Evolutionary conservation across 2,797 vertebrate species (phyloP), one percentile per base, ranked within the genome.

Genomic region (Valencia hispanica): DNA sequence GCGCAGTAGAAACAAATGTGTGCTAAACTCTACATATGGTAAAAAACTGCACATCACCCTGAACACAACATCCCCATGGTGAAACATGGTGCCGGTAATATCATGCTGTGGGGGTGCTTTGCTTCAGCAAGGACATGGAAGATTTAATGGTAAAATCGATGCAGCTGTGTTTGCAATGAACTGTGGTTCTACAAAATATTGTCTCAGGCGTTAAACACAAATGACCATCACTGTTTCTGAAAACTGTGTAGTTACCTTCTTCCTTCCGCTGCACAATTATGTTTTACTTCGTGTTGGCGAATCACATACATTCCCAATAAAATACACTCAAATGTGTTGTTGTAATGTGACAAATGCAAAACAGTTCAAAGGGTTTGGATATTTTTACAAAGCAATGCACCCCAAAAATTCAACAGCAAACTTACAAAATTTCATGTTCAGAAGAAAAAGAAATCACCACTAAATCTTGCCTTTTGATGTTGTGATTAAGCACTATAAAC

Each of bases 401-500:
- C 15, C 30, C 27, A 59, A 59, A 59, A 8, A 27, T 18, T 1
- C 30, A 59, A 59, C 30, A 32, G 30, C 7, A 59, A 59, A 59
- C 32, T 59, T 0, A 59, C 32, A 9, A 17, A 32, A 32, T 32
- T 9, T 59, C 5, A 27, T 12, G 27, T 27, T 55, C n/a, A 53
- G 25, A 57, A 6, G 15, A 55, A 25, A 41, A 0, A 57, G 17
- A 9, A 57, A 48, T 48, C 14, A n/a, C 27, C 30, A 61, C 6
- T 61, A 61, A 34, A 61, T 61, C 30, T 30, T 34, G 77, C 22
- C 61, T 18, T 30, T 68, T 71, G 34, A 50, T 80, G 51, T 51
- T 72, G 76, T 70, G 71, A 78, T 68, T 72, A 59, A 80, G 72
- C 71, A 73, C 71, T 69, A 80, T 85, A 77, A 82, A 63, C 27